Base-by-base conservation (phyloP, 2,797 vertebrate species). In the Dendrocincla fuliginosa region DNA sequence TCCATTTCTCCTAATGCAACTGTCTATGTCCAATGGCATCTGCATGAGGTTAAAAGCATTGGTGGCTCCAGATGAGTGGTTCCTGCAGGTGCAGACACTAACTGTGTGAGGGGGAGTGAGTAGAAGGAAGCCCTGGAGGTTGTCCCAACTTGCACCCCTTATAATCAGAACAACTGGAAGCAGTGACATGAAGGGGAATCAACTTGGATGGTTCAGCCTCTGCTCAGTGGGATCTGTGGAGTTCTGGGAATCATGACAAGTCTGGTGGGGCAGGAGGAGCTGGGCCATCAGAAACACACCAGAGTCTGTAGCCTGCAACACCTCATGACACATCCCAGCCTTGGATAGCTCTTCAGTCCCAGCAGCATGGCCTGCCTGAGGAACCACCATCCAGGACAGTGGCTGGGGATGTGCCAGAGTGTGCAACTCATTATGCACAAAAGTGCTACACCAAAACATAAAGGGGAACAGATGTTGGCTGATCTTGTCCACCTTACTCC, bases 401-500 rank as follows among this genome's bases (percentile, higher is more conserved):
- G 61, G 28, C 89, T 92, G 70, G 85, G 64, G 50, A 64, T 56
- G 37, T 50, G 77, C 95, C 92, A 96, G 94, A 79, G 47, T 49
- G 27, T n/a, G 88, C 53, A 87, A 84, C 30, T 95, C 59, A 75
- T 53, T 96, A 87, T 0, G 6, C 68, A 87, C 53, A 76, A 94
- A 84, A 92, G 49, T 13, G 8, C 53, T n/a, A 59, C 55, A 88
- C 46, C 41, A 89, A 96, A 96, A 84, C 69, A 93, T 71, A 94
- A 93, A 96, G 59, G 41, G 55, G 70, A 97, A 90, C 90, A 95
- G 95, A 97, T 96, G 96, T 89, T 93, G 69, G 70, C 42, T 93
- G 84, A 87, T 87, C 53, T 75, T 89, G 87, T 95, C 81, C 90
- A 86, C 60, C 27, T 57, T 78, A 27, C 67, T 96, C 57, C 85